These are phyloP conservation scores for Eupsilia transversa DNA, from an alignment of 2,888 invertebrate genomes.

Conservation along the genomic window DNA sequence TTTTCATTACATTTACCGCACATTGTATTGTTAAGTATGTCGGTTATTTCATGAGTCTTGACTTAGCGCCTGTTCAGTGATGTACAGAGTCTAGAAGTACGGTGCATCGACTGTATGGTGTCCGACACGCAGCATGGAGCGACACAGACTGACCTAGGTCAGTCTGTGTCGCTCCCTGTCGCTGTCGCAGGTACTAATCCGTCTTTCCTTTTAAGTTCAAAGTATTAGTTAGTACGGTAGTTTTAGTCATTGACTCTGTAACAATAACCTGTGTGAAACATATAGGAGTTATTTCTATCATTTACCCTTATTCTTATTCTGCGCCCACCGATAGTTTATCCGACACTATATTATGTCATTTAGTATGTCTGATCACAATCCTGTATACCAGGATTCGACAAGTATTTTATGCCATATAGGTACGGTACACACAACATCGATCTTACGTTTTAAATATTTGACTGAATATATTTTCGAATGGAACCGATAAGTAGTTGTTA, in stretches of 20 bases:
- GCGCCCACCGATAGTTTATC: neutral
- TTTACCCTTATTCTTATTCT: neutral
- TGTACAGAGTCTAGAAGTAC: neutral
- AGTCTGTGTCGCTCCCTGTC: too few species aligned
- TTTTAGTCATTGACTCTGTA: neutral
- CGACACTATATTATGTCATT: neutral
- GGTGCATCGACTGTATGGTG: neutral
- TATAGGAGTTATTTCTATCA: neutral
- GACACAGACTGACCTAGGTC: neutral
- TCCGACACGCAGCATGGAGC: neutral
- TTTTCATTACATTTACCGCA: slow-evolving; percentile 31
- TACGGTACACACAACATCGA: slow-evolving; percentile 52
- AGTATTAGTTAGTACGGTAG: neutral
- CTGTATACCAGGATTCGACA: neutral
- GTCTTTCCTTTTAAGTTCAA: neutral
- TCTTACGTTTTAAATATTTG: slow-evolving; percentile 10
- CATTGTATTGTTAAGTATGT: slow-evolving; percentile 21
- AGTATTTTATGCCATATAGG: slow-evolving; percentile 1
- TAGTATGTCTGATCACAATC: neutral
- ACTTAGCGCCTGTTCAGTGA: neutral
- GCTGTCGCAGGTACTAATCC: too few species aligned
- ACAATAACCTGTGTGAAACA: neutral
- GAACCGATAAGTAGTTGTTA: neutral
- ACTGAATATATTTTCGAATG: slow-evolving; percentile 19
- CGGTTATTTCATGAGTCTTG: neutral